Percentiles rank a stretch among this genome's conserved stretches.
These are phyloP conservation scores for Tubulanus polymorphus DNA, from an alignment of 2,888 invertebrate genomes.

Conservation along the genomic window DNA sequence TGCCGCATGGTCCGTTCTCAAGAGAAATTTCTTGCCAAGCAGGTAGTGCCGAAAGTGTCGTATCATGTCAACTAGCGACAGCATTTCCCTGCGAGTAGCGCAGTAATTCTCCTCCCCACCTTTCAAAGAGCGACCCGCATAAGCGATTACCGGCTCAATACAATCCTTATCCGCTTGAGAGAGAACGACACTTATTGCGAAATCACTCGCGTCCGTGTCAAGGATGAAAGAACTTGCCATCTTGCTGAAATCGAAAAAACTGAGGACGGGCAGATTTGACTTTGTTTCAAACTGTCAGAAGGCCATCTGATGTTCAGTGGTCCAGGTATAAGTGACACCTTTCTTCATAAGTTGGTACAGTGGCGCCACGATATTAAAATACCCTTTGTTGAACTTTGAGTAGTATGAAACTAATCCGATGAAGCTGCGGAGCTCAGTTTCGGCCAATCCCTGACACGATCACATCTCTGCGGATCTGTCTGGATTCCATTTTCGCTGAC, in stretches of 20 bases:
- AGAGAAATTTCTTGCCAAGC: slow-evolving; percentile 14
- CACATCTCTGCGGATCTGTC: slow-evolving; percentile 16
- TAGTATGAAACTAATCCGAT: slow-evolving; percentile 24
- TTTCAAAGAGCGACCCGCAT: neutral
- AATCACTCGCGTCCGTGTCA: slow-evolving; percentile 17
- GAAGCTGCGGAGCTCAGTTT: slow-evolving; percentile 18
- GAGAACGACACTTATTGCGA: slow-evolving; percentile 21
- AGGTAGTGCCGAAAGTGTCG: slow-evolving; percentile 19
- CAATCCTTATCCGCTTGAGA: slow-evolving; percentile 8
- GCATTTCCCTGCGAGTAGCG: slow-evolving; percentile 18
- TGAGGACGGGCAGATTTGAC: slow-evolving; percentile 18
- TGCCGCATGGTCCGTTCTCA: slow-evolving; percentile 23
- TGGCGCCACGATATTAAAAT: slow-evolving; percentile 18
- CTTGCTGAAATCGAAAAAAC: slow-evolving; percentile 19
- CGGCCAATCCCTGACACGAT: slow-evolving; percentile 18
- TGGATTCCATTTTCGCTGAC: slow-evolving; percentile 17
- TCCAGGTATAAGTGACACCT: slow-evolving; percentile 17
- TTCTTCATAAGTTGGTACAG: slow-evolving; percentile 11
- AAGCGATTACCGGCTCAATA: slow-evolving; percentile 1
- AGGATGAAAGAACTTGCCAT: slow-evolving; percentile 13
- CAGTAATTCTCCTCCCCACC: slow-evolving; percentile 19
- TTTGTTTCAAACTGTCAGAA: slow-evolving; percentile 19
- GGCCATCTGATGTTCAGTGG: slow-evolving; percentile 14
- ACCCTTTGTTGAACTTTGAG: slow-evolving; percentile 17
- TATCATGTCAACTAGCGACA: slow-evolving; percentile 21